A percentile compares a stretch with the other conserved stretches of the same genome.
Evolutionary conservation across 2,888 invertebrate genomes (phyloP).

Genomic region (Drosophila affinis): DNA sequence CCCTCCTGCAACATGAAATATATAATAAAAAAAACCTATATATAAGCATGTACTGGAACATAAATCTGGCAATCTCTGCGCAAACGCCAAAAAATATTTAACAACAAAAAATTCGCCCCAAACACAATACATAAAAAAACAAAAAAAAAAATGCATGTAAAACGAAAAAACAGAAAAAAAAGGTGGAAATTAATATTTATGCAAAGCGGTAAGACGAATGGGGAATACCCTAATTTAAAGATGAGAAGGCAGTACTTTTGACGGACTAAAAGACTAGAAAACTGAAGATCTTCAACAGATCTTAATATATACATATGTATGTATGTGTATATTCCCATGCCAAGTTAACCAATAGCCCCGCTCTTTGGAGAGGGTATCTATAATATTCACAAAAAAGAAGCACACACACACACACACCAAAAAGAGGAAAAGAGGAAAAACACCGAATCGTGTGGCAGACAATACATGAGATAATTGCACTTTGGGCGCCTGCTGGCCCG

Average conservation of each 20-base stretch:
- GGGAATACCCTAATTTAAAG: neutral
- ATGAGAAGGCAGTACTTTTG: fast-evolving
- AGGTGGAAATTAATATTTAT: constrained; percentile 29
- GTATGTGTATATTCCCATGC: neutral
- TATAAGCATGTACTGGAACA: constrained; percentile 27
- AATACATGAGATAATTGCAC: constrained; percentile 80
- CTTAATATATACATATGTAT: no score
- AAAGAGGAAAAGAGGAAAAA: constrained; percentile 20
- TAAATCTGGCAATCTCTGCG: constrained; percentile 55
- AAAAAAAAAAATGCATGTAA: constrained; percentile 31
- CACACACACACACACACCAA: neutral
- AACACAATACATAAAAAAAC: constrained; percentile 40
- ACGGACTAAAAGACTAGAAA: no score
- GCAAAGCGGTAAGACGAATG: neutral
- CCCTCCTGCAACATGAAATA: neutral
- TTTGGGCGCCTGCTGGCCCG: constrained; percentile 68
- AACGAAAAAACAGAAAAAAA: constrained; percentile 35
- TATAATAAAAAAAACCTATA: constrained; percentile 14
- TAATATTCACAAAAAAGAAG: constrained; percentile 31
- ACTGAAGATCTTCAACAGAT: neutral
- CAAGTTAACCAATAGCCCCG: neutral
- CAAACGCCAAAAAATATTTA: constrained; percentile 64
- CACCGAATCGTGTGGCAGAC: constrained; percentile 63
- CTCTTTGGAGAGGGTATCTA: constrained; percentile 14
- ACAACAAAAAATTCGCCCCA: constrained; percentile 29